Conservation (phyloP, 2,888 invertebrate genomes). For the Amorpha juglandis region DNA sequence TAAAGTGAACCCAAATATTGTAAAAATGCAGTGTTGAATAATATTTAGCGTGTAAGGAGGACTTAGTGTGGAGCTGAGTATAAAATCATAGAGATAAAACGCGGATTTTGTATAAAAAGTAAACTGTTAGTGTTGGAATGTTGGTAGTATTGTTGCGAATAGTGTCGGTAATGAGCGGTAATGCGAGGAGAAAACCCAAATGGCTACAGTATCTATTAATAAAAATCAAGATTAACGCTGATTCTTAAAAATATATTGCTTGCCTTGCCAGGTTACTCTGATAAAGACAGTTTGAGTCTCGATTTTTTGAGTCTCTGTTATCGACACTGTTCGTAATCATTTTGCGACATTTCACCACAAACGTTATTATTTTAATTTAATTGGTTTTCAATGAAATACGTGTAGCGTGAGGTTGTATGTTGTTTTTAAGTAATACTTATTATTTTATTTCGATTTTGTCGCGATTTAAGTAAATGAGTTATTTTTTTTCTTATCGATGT, state of each 20-base stretch:
- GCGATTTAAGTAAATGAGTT: constrained; percentile 80
- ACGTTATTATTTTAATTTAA: constrained; percentile 41
- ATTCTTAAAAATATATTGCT: too few species aligned
- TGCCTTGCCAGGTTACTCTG: too few species aligned
- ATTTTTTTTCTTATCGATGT: constrained; percentile 81
- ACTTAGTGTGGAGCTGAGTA: constrained; percentile 31
- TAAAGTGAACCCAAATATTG: constrained; percentile 74
- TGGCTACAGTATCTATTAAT: not conserved
- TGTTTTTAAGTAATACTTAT: constrained; percentile 68
- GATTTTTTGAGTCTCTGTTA: not conserved
- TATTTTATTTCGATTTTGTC: constrained; percentile 62
- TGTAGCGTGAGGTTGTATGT: constrained; percentile 82
- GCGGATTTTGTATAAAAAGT: constrained; percentile 58
- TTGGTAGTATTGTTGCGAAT: not conserved
- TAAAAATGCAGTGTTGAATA: constrained; percentile 49
- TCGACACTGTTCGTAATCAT: not conserved
- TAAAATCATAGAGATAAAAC: constrained; percentile 39
- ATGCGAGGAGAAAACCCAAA: not conserved
- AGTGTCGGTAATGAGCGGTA: not conserved
- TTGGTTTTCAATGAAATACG: constrained; percentile 54
- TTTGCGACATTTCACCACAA: constrained; percentile 17
- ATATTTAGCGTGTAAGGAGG: constrained; percentile 56
- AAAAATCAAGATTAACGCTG: not conserved
- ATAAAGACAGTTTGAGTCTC: too few species aligned
- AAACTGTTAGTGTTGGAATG: constrained; percentile 43